These are phyloP conservation scores for Physella acuta DNA, from an alignment of 1,140 invertebrate genomes.

Conservation along the genomic window DNA sequence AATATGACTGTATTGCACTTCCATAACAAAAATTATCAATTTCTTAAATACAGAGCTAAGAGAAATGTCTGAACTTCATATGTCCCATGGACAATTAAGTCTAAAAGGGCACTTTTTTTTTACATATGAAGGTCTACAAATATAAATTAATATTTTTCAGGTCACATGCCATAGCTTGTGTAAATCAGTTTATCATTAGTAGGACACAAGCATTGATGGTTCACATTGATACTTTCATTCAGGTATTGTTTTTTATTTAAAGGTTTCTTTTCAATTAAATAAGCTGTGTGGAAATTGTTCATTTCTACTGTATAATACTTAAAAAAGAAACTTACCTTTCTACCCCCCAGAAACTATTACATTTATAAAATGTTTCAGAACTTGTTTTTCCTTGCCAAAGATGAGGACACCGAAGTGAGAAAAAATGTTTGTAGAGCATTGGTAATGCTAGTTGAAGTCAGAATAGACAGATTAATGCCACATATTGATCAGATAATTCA, in stretches of 20 bases:
- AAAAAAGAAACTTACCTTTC: neutral
- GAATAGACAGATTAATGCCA: constrained; percentile 90
- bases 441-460: constrained; percentile 94
- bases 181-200: constrained; percentile 95
- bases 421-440: constrained; percentile 87
- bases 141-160: too few species aligned
- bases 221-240: constrained; percentile 92
- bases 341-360: too few species aligned
- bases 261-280: neutral
- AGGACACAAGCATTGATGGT: constrained; percentile 88
- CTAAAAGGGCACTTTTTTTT: too few species aligned
- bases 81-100: too few species aligned
- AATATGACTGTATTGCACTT: too few species aligned
- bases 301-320: neutral
- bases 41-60: too few species aligned
- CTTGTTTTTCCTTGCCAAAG: constrained; percentile 69
- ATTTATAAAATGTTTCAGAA: constrained; percentile 63
- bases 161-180: constrained; percentile 95
- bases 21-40: too few species aligned
- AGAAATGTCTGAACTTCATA: too few species aligned
- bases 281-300: neutral
- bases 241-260: constrained; percentile 63
- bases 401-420: constrained; percentile 73
- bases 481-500: constrained; percentile 96
- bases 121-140: too few species aligned